Conservation (phyloP, 2,888 invertebrate genomes). For the Drosophila incognita region DNA sequence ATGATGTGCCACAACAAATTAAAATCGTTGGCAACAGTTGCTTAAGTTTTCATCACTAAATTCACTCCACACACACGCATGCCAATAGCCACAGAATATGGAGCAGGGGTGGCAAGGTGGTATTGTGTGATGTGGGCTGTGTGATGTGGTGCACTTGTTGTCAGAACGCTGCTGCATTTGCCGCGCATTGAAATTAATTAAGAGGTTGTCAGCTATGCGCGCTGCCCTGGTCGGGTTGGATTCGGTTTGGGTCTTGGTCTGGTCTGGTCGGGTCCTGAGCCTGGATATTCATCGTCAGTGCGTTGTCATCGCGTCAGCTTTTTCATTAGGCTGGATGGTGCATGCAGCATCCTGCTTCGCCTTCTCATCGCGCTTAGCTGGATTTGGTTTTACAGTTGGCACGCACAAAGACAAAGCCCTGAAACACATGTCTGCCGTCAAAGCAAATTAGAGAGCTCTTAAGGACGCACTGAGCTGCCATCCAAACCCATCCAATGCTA, state of each 20-base stretch:
- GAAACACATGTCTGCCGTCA: conserved; percentile 75
- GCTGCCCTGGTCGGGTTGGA: background rate
- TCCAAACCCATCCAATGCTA: background rate
- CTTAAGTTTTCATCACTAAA: conserved; percentile 42
- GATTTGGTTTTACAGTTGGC: conserved; percentile 67
- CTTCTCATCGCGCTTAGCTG: conserved; percentile 59
- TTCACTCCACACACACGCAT: conserved; percentile 4
- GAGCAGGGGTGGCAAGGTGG: background rate
- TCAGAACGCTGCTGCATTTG: conserved; percentile 56
- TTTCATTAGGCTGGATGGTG: conserved; percentile 11
- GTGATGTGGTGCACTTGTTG: conserved; percentile 11
- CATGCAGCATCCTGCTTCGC: conserved; percentile 31
- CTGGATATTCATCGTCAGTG: conserved; percentile 37
- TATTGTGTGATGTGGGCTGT: conserved; percentile 12
- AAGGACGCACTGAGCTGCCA: conserved; percentile 35
- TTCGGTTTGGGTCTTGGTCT: background rate
- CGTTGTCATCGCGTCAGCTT: conserved; percentile 18
- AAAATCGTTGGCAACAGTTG: conserved; percentile 52
- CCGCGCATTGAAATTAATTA: conserved; percentile 71
- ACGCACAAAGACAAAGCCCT: conserved; percentile 76
- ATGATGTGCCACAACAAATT: conserved; percentile 54
- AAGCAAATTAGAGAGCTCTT: conserved; percentile 73
- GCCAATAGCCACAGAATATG: conserved; percentile 7
- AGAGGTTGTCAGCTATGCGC: conserved; percentile 54
- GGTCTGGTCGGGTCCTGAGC: background rate